Base-by-base conservation (phyloP, 2,113 vertebrate species). In the Tachuris rubrigastra region DNA sequence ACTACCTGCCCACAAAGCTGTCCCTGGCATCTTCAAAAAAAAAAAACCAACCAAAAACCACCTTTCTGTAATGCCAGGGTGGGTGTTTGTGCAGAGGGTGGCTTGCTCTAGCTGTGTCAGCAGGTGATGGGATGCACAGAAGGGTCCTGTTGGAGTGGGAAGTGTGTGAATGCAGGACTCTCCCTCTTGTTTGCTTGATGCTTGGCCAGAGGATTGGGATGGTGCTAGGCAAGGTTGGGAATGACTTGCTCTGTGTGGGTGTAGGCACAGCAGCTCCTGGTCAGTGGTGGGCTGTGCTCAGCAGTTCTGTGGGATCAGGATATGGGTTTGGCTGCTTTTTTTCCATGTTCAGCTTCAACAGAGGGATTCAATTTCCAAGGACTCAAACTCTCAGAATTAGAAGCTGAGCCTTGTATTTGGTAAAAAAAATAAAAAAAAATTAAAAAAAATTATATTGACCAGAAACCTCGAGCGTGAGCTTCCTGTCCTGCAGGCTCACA, bases 121-220 rank as follows among this genome's bases (percentile, higher is more conserved):
- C 49, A 67, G 37, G 46, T 0, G 1, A 8, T 46, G 58, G 41
- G 37, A 27, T 58, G 5, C 52, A 11, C 22, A 10, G 62, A 24
- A 65, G 49, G 63, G 27, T 47, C 20, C 25, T 5, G 6, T 2
- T 0, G 0, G 41, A 65, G 49, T 3, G 33, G 42, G 39, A 72
- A 50, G 44, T 4, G 35, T 10, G 31, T 5, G 27, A 53, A 21
- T 4, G 18, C 44, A 60, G 58, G 68, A 19, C 44, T 65, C 39
- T 15, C 0, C 9, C 50, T 87, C 20, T 47, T 75, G 60, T 9
- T 41, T 74, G 47, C 35, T 35, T 20, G 39, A 31, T 37, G n/a
- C 8, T 50, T 47, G 73, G 37, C 59, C 1, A 79, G 24, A 72
- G 53, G 53, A 13, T 4, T 60, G 25, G 62, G 25, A 6, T 35